Conservation (phyloP, 2,113 vertebrate genomes). For the Isichthys henryi region DNA sequence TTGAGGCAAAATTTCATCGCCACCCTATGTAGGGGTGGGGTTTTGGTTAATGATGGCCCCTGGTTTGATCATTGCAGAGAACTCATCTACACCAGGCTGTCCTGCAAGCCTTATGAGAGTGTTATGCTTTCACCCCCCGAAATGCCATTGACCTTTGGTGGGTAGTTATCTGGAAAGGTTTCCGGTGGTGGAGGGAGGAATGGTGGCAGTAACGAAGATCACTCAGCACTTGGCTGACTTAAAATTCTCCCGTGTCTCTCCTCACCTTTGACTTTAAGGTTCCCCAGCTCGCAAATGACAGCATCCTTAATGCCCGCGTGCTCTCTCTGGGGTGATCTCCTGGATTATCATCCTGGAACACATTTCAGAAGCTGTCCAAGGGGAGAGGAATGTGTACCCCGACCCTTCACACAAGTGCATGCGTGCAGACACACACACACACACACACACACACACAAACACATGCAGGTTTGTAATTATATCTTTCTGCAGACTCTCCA, state of each 20-base stretch:
- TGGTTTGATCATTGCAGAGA: neutral
- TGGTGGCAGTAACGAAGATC: neutral
- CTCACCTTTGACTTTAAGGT: neutral
- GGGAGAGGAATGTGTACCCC: neutral
- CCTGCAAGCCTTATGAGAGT: neutral
- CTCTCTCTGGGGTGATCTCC: slow-evolving; percentile 2
- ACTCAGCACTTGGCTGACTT: neutral
- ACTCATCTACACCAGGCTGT: neutral
- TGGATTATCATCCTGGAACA: slow-evolving; percentile 35
- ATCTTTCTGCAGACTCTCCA: too few species aligned
- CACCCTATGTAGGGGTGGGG: neutral
- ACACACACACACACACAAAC: neutral
- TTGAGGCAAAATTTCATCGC: neutral
- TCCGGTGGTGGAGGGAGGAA: neutral
- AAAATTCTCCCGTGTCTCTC: neutral
- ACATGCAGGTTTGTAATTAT: too few species aligned
- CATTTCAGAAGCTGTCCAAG: slow-evolving; percentile 17
- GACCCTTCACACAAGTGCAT: slow-evolving; percentile 11
- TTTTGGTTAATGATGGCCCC: neutral
- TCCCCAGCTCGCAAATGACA: neutral
- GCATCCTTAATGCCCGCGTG: neutral
- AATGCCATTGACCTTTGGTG: neutral
- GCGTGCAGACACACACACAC: neutral
- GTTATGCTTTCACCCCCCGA: neutral
- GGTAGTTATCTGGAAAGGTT: neutral